These are phyloP conservation scores for Cettia cetti DNA, from an alignment of 2,113 vertebrate species.

Conservation along the genomic window DNA sequence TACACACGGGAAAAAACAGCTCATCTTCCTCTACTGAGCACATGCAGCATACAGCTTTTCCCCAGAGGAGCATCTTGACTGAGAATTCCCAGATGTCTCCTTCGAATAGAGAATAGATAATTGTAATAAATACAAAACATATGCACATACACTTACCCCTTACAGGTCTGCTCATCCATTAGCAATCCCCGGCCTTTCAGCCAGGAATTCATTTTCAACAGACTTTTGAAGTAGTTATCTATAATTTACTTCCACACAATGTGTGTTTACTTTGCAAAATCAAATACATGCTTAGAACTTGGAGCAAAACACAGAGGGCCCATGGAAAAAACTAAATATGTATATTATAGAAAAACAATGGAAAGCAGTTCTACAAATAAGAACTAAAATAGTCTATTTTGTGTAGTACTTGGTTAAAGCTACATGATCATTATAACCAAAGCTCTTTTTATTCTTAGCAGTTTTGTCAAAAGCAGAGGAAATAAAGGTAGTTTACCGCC, in stretches of 20 bases:
- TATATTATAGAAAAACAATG: neutral
- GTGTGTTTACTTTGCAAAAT: neutral
- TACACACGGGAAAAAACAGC: neutral
- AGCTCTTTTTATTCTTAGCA: neutral
- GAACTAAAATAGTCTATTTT: neutral
- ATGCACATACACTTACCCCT: neutral
- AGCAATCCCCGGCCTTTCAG: neutral
- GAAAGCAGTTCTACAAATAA: neutral
- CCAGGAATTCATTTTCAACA: neutral
- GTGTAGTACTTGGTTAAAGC: neutral
- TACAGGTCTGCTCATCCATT: neutral
- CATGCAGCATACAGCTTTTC: neutral
- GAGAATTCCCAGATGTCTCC: neutral
- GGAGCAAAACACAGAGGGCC: neutral
- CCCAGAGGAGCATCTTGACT: neutral
- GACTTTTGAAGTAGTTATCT: slow-evolving; percentile 21
- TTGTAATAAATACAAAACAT: neutral
- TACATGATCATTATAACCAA: neutral
- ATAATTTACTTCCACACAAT: neutral
- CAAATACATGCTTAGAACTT: neutral
- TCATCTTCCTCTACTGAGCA: neutral
- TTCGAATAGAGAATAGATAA: neutral
- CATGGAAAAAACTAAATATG: neutral
- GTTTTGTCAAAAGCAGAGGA: neutral
- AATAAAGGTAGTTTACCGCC: neutral